These are phyloP conservation scores for Cyprinodon variegatus DNA, from an alignment of 2,113 vertebrate species.

Conservation along the genomic window DNA sequence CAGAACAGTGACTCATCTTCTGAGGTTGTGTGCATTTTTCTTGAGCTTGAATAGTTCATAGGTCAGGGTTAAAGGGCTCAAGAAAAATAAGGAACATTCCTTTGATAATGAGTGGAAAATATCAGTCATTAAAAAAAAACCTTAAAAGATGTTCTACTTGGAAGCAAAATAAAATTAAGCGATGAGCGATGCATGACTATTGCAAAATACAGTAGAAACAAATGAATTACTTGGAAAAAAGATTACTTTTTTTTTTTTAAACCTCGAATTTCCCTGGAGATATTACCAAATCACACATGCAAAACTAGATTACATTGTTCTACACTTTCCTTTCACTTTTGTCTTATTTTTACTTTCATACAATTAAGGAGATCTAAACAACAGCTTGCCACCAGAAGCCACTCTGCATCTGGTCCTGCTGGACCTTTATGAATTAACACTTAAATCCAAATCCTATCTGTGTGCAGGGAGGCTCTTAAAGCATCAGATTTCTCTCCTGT, in stretches of 20 bases:
- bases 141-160: neutral
- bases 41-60: neutral
- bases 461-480: conserved; percentile 65
- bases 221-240: neutral
- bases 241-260: neutral
- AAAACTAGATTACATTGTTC: neutral
- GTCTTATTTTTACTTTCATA: conserved; percentile 37
- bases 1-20: neutral
- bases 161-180: neutral
- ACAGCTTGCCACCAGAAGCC: conserved; percentile 23
- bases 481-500: conserved; percentile 67
- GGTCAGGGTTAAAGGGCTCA: neutral
- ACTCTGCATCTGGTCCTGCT: conserved; percentile 34
- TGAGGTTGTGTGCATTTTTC: neutral
- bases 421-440: conserved; percentile 51
- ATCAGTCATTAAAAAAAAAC: neutral
- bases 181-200: neutral
- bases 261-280: neutral
- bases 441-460: conserved; percentile 66
- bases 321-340: conserved; percentile 12
- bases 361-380: conserved; percentile 30
- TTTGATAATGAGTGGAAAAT: neutral
- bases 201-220: neutral
- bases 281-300: neutral
- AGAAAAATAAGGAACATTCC: neutral